Conservation (phyloP, 2,797 vertebrate species). For the Botia kubotai region DNA sequence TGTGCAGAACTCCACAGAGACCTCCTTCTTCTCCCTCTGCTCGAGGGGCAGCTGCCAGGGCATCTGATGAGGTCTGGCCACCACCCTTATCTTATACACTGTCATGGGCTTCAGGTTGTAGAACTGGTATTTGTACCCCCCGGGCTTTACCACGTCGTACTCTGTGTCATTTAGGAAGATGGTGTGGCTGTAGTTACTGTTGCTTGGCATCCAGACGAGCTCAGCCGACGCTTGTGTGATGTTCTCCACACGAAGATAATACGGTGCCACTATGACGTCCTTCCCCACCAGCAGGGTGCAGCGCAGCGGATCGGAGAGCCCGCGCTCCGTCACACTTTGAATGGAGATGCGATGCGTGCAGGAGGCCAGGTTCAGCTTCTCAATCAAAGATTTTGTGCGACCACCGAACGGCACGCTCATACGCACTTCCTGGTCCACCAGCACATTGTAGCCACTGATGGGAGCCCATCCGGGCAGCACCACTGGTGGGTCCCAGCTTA, state of each 20-base stretch:
- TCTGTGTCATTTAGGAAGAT: conserved; percentile 95
- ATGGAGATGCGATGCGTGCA: conserved; percentile 91
- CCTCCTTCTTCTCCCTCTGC: conserved; percentile 93
- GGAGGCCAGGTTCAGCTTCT: conserved; percentile 90
- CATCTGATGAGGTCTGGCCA: conserved; percentile 94
- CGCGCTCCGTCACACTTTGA: conserved; percentile 90
- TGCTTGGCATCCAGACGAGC: conserved; percentile 95
- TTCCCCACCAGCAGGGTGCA: conserved; percentile 95
- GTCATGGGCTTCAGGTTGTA: conserved; percentile 90
- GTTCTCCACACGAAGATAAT: conserved; percentile 88
- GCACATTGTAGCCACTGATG: conserved; percentile 91
- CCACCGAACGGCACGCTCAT: conserved; percentile 87
- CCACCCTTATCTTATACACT: conserved; percentile 91
- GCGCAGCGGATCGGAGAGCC: conserved; percentile 89
- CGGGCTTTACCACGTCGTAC: conserved; percentile 89
- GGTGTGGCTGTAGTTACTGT: conserved; percentile 96
- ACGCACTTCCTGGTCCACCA: conserved; percentile 92
- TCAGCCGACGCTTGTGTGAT: conserved; percentile 90
- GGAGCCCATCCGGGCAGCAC: conserved; percentile 91
- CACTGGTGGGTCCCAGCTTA: conserved; percentile 96
- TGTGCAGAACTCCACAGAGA: conserved; percentile 93
- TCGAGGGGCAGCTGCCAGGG: conserved; percentile 97
- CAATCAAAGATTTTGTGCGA: conserved; percentile 92
- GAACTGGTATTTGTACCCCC: conserved; percentile 92
- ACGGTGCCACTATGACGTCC: conserved; percentile 93